Evolutionary conservation across 2,797 vertebrate species (phyloP).

Genomic region (Parotocinclus haroldoi): DNA sequence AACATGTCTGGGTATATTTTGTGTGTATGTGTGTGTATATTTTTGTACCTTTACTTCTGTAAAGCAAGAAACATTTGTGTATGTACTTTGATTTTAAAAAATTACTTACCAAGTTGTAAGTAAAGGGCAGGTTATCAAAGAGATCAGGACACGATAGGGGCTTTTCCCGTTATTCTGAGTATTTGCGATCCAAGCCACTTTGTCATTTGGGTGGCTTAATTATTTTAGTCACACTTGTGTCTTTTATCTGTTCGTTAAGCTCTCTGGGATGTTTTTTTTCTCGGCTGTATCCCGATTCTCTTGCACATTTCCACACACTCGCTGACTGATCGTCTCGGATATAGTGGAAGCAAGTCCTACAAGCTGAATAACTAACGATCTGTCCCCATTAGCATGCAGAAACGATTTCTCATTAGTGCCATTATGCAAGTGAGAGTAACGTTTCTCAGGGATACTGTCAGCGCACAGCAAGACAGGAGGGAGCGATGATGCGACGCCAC

Average conservation of each 20-base stretch:
- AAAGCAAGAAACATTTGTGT: too few species aligned
- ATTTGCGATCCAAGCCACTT: too few species aligned
- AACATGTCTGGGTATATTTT: too few species aligned
- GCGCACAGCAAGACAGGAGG: neutral
- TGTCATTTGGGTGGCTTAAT: too few species aligned
- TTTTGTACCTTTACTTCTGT: too few species aligned
- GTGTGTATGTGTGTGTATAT: too few species aligned
- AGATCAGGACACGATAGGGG: too few species aligned
- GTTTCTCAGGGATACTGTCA: conserved; percentile 30
- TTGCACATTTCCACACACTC: neutral
- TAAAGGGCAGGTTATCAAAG: too few species aligned
- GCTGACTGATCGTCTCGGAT: neutral
- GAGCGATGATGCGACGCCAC: conserved; percentile 15
- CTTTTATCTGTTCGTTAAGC: neutral
- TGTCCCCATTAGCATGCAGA: conserved; percentile 51
- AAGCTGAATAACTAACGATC: conserved; percentile 42
- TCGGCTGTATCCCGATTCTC: neutral
- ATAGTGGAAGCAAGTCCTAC: conserved; percentile 22
- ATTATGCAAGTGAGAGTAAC: neutral
- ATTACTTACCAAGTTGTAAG: too few species aligned
- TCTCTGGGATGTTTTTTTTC: neutral
- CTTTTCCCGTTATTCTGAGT: too few species aligned
- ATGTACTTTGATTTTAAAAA: too few species aligned
- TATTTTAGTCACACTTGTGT: too few species aligned
- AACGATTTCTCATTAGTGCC: conserved; percentile 41